Evolutionary conservation across 2,113 vertebrate species (phyloP).

Genomic region (Lycaon pictus): DNA sequence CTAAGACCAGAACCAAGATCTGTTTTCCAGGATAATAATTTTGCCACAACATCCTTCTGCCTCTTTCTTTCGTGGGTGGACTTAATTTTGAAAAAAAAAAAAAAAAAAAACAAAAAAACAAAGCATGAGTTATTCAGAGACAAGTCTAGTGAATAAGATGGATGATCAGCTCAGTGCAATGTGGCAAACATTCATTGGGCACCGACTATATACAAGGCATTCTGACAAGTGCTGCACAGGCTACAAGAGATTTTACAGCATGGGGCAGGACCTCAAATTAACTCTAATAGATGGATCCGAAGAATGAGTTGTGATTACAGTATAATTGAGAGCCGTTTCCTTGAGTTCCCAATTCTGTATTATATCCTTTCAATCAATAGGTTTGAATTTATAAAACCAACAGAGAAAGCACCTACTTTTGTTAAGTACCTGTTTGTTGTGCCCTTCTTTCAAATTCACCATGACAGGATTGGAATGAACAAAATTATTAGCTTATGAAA

Average conservation of each 20-base stretch:
- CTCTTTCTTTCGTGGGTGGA: slow-evolving; percentile 35
- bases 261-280: slow-evolving; percentile 5
- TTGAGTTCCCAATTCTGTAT: not conserved
- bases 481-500: slow-evolving; percentile 52
- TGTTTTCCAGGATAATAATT: slow-evolving; percentile 44
- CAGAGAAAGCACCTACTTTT: slow-evolving; percentile 27
- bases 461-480: not conserved
- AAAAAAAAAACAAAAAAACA: not conserved
- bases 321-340: slow-evolving; percentile 29
- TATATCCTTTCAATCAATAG: slow-evolving; percentile 51
- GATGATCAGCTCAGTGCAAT: not conserved
- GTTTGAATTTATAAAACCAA: slow-evolving; percentile 47
- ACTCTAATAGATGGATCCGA: not conserved
- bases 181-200: not conserved
- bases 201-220: not conserved
- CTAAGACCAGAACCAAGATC: slow-evolving; percentile 11
- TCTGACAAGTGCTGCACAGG: not conserved
- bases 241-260: not conserved
- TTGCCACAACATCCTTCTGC: slow-evolving; percentile 46
- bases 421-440: slow-evolving; percentile 15
- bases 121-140: slow-evolving; percentile 22
- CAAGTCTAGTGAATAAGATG: slow-evolving; percentile 22
- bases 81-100: not conserved
- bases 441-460: slow-evolving; percentile 56
- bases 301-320: slow-evolving; percentile 8